These are phyloP conservation scores for Polydrusus pterygomalis DNA, from an alignment of 2,888 invertebrate species.

Conservation along the genomic window DNA sequence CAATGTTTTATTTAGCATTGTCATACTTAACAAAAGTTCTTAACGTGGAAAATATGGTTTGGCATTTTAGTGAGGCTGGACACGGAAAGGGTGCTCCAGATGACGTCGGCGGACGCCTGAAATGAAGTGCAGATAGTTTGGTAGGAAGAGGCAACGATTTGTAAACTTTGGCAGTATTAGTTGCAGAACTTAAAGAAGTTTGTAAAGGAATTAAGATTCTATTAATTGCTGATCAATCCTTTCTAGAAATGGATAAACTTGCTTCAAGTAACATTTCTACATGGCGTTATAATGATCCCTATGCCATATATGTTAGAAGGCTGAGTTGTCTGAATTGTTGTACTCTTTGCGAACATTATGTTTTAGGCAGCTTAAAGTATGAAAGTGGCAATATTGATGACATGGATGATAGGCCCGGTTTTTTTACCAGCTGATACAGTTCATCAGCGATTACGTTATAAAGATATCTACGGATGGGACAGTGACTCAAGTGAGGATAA, in stretches of 20 bases:
- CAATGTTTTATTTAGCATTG: conserved; percentile 39
- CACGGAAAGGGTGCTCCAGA: conserved; percentile 51
- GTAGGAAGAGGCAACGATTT: neutral
- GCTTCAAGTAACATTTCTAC: too few species aligned
- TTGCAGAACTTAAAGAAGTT: neutral
- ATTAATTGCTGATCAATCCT: neutral
- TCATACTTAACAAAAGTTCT: conserved; percentile 35
- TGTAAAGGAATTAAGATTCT: neutral
- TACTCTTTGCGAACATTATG: too few species aligned
- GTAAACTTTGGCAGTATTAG: neutral
- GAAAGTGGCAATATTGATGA: too few species aligned
- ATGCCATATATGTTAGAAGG: too few species aligned
- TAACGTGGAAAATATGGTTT: conserved; percentile 24
- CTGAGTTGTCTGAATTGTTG: too few species aligned
- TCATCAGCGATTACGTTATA: too few species aligned
- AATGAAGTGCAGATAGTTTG: conserved; percentile 39
- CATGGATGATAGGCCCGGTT: too few species aligned
- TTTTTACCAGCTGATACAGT: too few species aligned
- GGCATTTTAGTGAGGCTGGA: conserved; percentile 43
- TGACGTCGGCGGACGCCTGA: conserved; percentile 42
- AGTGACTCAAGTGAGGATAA: too few species aligned
- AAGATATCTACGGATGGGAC: too few species aligned
- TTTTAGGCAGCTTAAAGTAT: too few species aligned
- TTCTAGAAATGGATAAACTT: neutral
- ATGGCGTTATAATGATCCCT: too few species aligned